phyloP scores from a whole-genome alignment of 2,797 vertebrate genomes.

The Diplodus sargus region DNA sequence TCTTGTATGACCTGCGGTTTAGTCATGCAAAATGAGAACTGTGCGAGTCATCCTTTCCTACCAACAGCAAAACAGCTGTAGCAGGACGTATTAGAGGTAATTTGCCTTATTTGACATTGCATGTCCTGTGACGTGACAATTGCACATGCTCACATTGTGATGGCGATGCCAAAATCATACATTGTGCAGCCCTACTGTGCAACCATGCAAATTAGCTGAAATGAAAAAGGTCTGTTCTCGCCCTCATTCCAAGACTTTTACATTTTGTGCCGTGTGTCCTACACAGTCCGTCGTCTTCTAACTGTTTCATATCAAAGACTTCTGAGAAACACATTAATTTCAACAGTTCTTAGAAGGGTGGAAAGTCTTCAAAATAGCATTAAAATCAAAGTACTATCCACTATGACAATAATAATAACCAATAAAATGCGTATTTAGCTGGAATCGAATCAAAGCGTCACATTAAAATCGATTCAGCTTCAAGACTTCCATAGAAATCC shows the following conservation, averaged over 20 bases:
- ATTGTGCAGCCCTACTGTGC: no score
- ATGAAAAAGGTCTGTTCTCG: slow-evolving; percentile 3
- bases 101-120: no score
- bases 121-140: no score
- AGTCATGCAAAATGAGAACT: no score
- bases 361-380: slow-evolving; percentile 1
- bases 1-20: no score
- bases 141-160: no score
- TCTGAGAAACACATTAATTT: background rate
- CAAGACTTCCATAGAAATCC: slow-evolving; percentile 11
- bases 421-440: background rate
- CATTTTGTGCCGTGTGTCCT: background rate
- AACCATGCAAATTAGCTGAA: background rate
- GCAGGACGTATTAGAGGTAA: no score
- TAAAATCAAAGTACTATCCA: slow-evolving; percentile 10
- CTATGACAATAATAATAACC: background rate
- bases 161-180: no score
- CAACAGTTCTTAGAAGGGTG: background rate
- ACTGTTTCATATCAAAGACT: background rate
- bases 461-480: slow-evolving; percentile 26
- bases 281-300: background rate
- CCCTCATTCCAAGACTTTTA: background rate
- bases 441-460: slow-evolving; percentile 15
- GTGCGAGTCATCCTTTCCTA: no score
- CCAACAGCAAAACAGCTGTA: no score